These are phyloP conservation scores for Nephrotoma guestfalica DNA, from an alignment of 2,888 invertebrate genomes.

Conservation along the genomic window DNA sequence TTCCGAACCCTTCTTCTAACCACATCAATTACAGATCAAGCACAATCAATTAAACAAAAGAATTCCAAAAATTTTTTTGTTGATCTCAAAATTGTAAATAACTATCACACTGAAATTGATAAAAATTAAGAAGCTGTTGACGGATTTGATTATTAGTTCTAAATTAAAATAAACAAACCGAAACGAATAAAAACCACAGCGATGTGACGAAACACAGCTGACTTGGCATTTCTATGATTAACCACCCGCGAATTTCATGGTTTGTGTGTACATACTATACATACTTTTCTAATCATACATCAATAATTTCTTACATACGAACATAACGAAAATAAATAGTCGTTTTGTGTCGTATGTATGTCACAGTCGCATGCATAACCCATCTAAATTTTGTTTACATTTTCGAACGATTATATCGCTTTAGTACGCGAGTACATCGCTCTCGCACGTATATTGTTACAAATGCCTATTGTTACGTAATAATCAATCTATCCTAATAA, in stretches of 20 bases:
- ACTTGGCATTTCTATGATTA: background rate
- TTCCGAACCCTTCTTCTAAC: no score
- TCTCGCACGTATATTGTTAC: background rate
- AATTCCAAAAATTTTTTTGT: background rate
- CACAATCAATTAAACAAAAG: background rate
- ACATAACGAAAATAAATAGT: background rate
- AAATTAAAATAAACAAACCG: background rate
- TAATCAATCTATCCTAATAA: background rate
- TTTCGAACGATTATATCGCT: background rate
- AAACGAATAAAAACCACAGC: background rate
- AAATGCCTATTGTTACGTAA: background rate
- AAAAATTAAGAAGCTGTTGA: background rate
- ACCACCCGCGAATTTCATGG: background rate
- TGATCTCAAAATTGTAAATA: background rate
- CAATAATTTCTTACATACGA: background rate
- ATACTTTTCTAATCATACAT: background rate
- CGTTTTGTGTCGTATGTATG: background rate
- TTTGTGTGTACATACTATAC: background rate
- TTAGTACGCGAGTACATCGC: background rate
- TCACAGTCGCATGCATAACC: background rate
- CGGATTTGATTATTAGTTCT: background rate
- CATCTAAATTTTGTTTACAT: background rate
- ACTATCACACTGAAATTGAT: background rate
- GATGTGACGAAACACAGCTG: background rate
- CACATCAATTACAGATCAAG: no score